These are phyloP conservation scores for Phycodurus eques DNA, from an alignment of 2,113 vertebrate genomes.

Conservation along the genomic window DNA sequence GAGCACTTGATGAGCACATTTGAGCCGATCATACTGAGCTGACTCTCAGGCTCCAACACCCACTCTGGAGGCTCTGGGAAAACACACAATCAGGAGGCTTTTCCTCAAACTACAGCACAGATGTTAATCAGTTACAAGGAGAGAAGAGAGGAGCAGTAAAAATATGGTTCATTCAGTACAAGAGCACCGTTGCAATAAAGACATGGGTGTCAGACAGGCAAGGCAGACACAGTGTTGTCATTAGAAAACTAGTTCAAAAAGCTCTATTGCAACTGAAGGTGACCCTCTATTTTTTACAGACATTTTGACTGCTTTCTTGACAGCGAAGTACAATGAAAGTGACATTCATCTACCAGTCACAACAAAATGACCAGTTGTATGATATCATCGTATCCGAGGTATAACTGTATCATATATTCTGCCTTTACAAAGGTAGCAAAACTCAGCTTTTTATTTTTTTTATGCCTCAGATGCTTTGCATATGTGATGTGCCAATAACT, in stretches of 20 bases:
- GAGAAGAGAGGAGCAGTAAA: not conserved
- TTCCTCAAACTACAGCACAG: conserved; percentile 18
- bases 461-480: no score
- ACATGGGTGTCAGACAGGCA: not conserved
- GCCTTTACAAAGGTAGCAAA: not conserved
- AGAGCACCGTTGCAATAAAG: not conserved
- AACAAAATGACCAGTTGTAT: not conserved
- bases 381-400: not conserved
- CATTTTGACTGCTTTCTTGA: not conserved
- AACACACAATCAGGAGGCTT: conserved; percentile 28
- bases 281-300: not conserved
- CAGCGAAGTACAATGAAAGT: not conserved
- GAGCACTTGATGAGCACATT: conserved; percentile 81
- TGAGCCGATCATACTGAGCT: conserved; percentile 78
- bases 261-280: not conserved
- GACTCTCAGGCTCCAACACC: conserved; percentile 79
- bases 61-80: conserved; percentile 86
- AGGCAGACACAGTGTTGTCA: not conserved
- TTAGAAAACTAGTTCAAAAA: not conserved
- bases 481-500: no score
- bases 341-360: not conserved
- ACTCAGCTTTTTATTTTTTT: not conserved
- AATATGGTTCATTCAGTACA: conserved; percentile 5
- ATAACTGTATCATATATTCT: not conserved
- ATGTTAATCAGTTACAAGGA: conserved; percentile 4